phyloP scores from a whole-genome alignment of 2,888 invertebrate species.

The Diarsia brunnea region DNA sequence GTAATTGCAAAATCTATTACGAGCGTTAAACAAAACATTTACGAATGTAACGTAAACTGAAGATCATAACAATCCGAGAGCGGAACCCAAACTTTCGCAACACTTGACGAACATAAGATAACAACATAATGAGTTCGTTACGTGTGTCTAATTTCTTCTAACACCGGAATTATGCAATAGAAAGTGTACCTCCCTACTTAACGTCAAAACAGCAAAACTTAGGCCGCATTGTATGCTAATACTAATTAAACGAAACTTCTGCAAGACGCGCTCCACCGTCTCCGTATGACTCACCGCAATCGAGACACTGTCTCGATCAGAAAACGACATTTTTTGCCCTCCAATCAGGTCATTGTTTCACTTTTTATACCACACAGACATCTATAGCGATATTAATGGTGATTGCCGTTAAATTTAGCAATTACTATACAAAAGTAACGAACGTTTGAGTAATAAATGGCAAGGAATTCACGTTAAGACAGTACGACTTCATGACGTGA shows the following conservation, averaged over 20 bases:
- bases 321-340: constrained; percentile 68
- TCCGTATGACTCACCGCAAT: constrained; percentile 67
- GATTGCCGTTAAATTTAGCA: constrained; percentile 60
- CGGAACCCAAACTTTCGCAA: constrained; percentile 57
- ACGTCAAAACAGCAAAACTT: constrained; percentile 56
- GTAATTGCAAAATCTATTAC: constrained; percentile 14
- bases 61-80: constrained; percentile 51
- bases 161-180: constrained; percentile 64
- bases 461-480: constrained; percentile 69
- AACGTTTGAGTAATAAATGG: constrained; percentile 66
- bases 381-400: constrained; percentile 59
- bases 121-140: constrained; percentile 59
- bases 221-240: constrained; percentile 72
- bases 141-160: constrained; percentile 60
- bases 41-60: constrained; percentile 38
- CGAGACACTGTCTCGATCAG: constrained; percentile 70
- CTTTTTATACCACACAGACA: constrained; percentile 65
- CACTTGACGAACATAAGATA: constrained; percentile 59
- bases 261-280: constrained; percentile 56
- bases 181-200: constrained; percentile 63
- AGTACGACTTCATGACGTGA: constrained; percentile 54
- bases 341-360: constrained; percentile 70
- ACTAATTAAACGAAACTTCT: constrained; percentile 62
- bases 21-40: constrained; percentile 37
- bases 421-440: constrained; percentile 52